Base-by-base conservation (phyloP, 2,113 vertebrate species). In the Nestor notabilis region DNA sequence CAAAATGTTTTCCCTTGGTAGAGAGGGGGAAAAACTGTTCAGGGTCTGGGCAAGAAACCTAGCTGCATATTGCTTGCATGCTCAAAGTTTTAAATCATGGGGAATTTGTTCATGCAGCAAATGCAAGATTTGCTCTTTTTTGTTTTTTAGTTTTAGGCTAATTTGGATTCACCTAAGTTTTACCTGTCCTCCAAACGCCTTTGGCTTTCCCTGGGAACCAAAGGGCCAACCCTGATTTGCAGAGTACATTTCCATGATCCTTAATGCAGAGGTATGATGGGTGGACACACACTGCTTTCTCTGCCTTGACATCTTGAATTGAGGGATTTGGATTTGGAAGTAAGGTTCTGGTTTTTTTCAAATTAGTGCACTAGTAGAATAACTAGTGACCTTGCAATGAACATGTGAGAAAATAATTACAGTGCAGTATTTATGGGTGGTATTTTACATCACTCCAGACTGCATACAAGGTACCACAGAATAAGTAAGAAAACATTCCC, bases 301-400 rank as follows among this genome's bases (percentile, higher is more conserved):
- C 65, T 80, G 58, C 43, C 70, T 65, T 61, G 39, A 29, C 39
- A 43, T 80, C 79, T 81, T 89, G 84, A 87, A 29, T 47, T 64
- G 83, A 95, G 31, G 33, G 39, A 87, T 85, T 50, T 77, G 53
- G 70, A 69, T 85, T 92, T 87, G 47, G 69, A 91, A 78, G 28
- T 2, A 4, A 70, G 39, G 50, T 66, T 61, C 56, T 84, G 10
- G 10, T 71, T 80, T 69, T 66, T 93, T 85, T 88, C 44, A 63
- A 63, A 82, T 83, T 83, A 69, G 43, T 8, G 11, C 33, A 53
- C 23, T 37, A 68, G 47, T 68, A 79, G 85, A 95, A 55, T 92
- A 89, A 88, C 70, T 95, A 76, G 74, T 88, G 80, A 95, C 81
- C 83, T 94, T 41, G 17, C 53, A 81, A 71, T 82, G 94, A 94